phyloP scores from a whole-genome alignment of 2,888 invertebrate species.

The Sphaerophoria rueppellii region DNA sequence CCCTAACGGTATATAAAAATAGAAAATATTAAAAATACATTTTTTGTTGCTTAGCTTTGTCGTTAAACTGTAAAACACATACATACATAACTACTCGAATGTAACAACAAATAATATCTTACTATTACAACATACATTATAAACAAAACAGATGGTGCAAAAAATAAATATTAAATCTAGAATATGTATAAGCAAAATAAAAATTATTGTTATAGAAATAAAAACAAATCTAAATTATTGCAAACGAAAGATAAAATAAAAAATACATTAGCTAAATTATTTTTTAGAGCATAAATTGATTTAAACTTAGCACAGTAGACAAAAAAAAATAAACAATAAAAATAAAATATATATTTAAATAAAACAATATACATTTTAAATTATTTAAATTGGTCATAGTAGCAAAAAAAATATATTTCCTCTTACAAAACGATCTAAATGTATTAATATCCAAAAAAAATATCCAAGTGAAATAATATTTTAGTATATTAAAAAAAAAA shows the following conservation, averaged over 20 bases:
- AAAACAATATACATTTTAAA: slow-evolving; percentile 24
- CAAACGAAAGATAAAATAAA: slow-evolving; percentile 8
- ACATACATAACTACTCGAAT: slow-evolving; percentile 25
- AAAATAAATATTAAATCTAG: slow-evolving; percentile 56
- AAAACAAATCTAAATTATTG: slow-evolving; percentile 12
- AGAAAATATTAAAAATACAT: background rate
- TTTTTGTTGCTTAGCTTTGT: slow-evolving; percentile 72
- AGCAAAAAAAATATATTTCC: slow-evolving; percentile 64
- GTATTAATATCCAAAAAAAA: slow-evolving; percentile 67
- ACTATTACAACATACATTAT: slow-evolving; percentile 54
- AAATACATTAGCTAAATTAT: slow-evolving; percentile 55
- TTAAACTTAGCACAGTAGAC: slow-evolving; percentile 71
- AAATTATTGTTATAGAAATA: slow-evolving; percentile 65
- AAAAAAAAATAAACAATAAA: slow-evolving; percentile 60
- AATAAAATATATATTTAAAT: slow-evolving; percentile 19
- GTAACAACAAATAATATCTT: slow-evolving; percentile 70
- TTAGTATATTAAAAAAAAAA: slow-evolving; percentile 62
- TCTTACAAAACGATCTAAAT: slow-evolving; percentile 64
- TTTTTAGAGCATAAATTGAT: slow-evolving; percentile 66
- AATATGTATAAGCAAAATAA: slow-evolving; percentile 36
- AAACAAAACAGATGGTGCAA: slow-evolving; percentile 71
- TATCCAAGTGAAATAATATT: slow-evolving; percentile 69
- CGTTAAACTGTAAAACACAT: slow-evolving; percentile 72
- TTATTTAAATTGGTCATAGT: slow-evolving; percentile 69
- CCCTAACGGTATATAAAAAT: slow-evolving; percentile 35